A percentile compares a stretch with the other conserved stretches of the same genome.
Evolutionary conservation across 2,888 invertebrate species (phyloP).

Genomic region (Rhagonycha lutea): DNA sequence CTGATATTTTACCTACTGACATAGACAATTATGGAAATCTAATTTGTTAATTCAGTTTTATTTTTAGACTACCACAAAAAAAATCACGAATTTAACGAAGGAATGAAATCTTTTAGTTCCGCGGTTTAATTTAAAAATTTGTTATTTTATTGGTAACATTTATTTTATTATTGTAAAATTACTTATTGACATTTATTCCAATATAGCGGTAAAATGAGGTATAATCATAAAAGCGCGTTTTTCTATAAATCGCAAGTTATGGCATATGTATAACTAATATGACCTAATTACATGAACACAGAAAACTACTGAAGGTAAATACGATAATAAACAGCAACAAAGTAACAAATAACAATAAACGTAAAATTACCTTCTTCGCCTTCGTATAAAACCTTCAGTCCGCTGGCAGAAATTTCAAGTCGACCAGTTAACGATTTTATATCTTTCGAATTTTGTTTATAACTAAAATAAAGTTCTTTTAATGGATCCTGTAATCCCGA

Average conservation of each 20-base stretch:
- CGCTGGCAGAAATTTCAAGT: slow-evolving; percentile 70
- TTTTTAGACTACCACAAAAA: background rate
- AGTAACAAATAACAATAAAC: background rate
- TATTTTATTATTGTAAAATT: too few species aligned
- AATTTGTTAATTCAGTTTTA: background rate
- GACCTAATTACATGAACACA: background rate
- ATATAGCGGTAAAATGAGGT: too few species aligned
- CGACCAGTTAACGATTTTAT: slow-evolving; percentile 62
- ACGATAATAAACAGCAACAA: background rate
- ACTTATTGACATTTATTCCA: too few species aligned
- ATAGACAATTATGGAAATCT: background rate
- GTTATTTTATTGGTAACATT: background rate
- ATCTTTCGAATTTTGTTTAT: slow-evolving; percentile 60
- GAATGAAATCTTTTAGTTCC: background rate
- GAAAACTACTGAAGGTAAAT: background rate
- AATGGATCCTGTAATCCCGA: slow-evolving; percentile 82
- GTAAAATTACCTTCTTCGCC: slow-evolving; percentile 58
- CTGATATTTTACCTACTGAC: background rate
- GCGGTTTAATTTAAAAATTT: background rate
- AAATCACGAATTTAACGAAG: background rate
- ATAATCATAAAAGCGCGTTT: too few species aligned
- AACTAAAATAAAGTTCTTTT: slow-evolving; percentile 71
- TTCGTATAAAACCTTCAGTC: slow-evolving; percentile 73
- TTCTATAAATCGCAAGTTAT: too few species aligned
- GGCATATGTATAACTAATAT: too few species aligned